Conservation (phyloP, 92 coral and sea anemone species). For the Scolanthus callimorphus region DNA sequence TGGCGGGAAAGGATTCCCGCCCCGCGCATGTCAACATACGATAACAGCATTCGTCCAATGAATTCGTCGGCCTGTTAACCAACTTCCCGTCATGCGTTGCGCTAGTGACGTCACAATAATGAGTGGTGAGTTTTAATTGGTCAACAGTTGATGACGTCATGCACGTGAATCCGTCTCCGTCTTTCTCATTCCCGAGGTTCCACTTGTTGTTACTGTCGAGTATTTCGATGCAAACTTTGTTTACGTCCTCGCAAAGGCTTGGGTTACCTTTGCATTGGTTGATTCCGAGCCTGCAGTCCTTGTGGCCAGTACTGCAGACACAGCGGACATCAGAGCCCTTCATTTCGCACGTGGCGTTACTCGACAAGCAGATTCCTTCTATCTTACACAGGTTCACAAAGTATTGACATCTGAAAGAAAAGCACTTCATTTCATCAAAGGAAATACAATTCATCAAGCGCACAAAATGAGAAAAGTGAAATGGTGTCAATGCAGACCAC, state of each 20-base stretch:
- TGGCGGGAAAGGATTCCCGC: conserved; percentile 44
- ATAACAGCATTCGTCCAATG: conserved; percentile 82
- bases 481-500: background rate
- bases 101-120: conserved; percentile 69
- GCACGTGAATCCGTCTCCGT: conserved; percentile 76
- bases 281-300: conserved; percentile 73
- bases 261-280: conserved; percentile 93
- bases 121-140: conserved; percentile 45
- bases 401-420: conserved; percentile 77
- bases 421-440: background rate
- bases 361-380: conserved; percentile 55
- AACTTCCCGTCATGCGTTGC: conserved; percentile 35
- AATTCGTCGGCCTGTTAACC: conserved; percentile 48
- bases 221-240: conserved; percentile 71
- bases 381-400: conserved; percentile 86
- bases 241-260: conserved; percentile 69
- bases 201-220: conserved; percentile 66
- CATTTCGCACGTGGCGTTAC: conserved; percentile 67
- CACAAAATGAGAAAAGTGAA: no score
- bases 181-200: conserved; percentile 72
- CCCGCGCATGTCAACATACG: conserved; percentile 88
- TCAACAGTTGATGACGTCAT: conserved; percentile 44
- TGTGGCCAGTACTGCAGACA: conserved; percentile 46
- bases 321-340: conserved; percentile 82
- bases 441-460: no score